phyloP scores from a whole-genome alignment of 2,113 vertebrate genomes.

The Turnix velox region DNA sequence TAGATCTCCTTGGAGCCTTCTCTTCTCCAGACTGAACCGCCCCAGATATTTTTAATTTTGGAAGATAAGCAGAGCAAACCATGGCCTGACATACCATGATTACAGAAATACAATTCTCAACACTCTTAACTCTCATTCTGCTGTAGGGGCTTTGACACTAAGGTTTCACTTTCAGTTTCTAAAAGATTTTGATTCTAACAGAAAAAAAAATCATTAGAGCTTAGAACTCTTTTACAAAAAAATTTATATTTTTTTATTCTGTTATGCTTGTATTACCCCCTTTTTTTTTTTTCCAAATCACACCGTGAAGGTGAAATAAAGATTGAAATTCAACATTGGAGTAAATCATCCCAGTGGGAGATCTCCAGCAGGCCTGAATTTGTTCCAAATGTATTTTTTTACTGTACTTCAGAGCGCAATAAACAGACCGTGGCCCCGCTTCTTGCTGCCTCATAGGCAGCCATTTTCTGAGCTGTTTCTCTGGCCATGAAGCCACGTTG shows the following conservation, averaged over 20 bases:
- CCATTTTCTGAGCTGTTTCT: conserved; percentile 7
- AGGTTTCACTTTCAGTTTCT: not conserved
- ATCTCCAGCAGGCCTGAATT: not conserved
- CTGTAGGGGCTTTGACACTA: not conserved
- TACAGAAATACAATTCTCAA: not conserved
- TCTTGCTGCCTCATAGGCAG: not conserved
- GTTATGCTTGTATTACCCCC: not conserved
- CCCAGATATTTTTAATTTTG: no score
- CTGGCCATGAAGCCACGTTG: conserved; percentile 1
- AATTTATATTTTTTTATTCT: not conserved
- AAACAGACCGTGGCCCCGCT: not conserved
- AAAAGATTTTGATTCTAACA: not conserved
- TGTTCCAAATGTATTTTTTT: not conserved
- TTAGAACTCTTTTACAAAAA: not conserved
- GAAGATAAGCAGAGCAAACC: not conserved
- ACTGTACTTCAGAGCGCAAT: conserved; percentile 20
- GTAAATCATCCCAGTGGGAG: not conserved
- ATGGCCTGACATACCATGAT: not conserved
- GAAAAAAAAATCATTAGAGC: not conserved
- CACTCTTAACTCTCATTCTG: not conserved
- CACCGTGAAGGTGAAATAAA: not conserved
- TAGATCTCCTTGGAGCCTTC: no score
- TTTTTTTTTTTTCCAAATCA: not conserved
- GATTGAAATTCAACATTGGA: not conserved
- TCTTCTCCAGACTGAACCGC: no score